Base-by-base conservation (phyloP, 2,113 vertebrate species). In the Hippocampus comes region DNA sequence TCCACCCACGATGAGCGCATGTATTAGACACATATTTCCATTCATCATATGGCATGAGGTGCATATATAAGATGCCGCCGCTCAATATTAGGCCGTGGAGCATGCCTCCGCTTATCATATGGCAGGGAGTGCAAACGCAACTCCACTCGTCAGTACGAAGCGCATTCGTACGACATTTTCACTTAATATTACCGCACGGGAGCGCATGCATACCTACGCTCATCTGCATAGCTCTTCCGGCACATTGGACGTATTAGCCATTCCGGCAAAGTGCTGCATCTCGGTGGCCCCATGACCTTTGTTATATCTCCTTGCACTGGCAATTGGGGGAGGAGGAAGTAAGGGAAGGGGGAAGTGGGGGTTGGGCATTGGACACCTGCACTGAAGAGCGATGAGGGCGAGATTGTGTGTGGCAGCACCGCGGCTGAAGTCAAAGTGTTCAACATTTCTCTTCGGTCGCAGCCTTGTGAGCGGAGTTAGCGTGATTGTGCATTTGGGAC, bases 341-440 rank as follows among this genome's bases (percentile, higher is more conserved):
- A 0, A 3, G 30, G 14, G n/a, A 57, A 57, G 6, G 34, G 7
- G 30, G 61, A 21, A 48, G 23, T 72, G 30, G 51, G 61, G 25
- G 55, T 68, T 68, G 73, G 71, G n/a, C 48, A 70, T 66, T 66
- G 63, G 71, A 77, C 73, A 76, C 55, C 59, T 48, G 60, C 80
- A 65, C 7, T 74, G 48, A 73, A 73, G 81, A 91, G 75, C 65
- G 83, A 91, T 91, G 89, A 91, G 78, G 78, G 74, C 70, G 79
- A 84, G 68, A 91, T 89, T 92, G 70, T 72, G 46, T 85, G 78
- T 87, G 89, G 85, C 89, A 87, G 89, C 67, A 67, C 79, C 70
- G 30, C 76, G 67, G 64, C 70, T 72, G 70, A 75, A 57, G 55
- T 27, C 68, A 61, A 51, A 70, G 63, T 49, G 46, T 66, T 65